These are phyloP conservation scores for Palaemon carinicauda DNA, from an alignment of 1,140 invertebrate species.

Conservation along the genomic window DNA sequence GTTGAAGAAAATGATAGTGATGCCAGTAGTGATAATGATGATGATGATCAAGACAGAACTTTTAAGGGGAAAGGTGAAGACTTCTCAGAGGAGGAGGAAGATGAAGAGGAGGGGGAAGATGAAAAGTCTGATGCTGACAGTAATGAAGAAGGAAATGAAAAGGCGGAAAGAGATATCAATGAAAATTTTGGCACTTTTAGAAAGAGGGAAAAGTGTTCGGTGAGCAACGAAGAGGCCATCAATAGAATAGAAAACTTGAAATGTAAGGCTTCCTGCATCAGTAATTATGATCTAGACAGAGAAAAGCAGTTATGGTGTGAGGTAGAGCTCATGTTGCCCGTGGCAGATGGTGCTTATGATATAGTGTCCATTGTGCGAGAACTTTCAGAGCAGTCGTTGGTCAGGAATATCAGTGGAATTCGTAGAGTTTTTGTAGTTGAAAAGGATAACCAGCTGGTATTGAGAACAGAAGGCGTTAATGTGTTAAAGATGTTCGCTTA, in stretches of 20 bases:
- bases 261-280: slow-evolving; percentile 63
- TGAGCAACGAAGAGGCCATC: too few species aligned
- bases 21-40: slow-evolving; percentile 66
- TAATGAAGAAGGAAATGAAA: slow-evolving; percentile 59
- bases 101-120: slow-evolving; percentile 54
- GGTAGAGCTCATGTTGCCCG: slow-evolving; percentile 31
- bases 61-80: neutral
- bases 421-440: slow-evolving; percentile 78
- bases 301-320: slow-evolving; percentile 37
- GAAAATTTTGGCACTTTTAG: too few species aligned
- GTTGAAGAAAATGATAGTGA: slow-evolving; percentile 68
- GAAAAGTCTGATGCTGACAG: slow-evolving; percentile 62
- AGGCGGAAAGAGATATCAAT: neutral
- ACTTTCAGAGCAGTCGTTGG: slow-evolving; percentile 76
- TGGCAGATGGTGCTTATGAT: slow-evolving; percentile 69
- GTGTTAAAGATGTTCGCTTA: slow-evolving; percentile 90
- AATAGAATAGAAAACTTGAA: neutral
- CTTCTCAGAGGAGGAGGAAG: slow-evolving; percentile 60
- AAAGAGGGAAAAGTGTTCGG: too few species aligned
- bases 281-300: slow-evolving; percentile 70
- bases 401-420: slow-evolving; percentile 83
- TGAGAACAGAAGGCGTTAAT: slow-evolving; percentile 96
- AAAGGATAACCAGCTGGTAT: slow-evolving; percentile 67
- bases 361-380: slow-evolving; percentile 80
- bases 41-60: slow-evolving; percentile 34